Base-by-base conservation (phyloP, 2,113 vertebrate genomes). In the Heterocephalus glaber region DNA sequence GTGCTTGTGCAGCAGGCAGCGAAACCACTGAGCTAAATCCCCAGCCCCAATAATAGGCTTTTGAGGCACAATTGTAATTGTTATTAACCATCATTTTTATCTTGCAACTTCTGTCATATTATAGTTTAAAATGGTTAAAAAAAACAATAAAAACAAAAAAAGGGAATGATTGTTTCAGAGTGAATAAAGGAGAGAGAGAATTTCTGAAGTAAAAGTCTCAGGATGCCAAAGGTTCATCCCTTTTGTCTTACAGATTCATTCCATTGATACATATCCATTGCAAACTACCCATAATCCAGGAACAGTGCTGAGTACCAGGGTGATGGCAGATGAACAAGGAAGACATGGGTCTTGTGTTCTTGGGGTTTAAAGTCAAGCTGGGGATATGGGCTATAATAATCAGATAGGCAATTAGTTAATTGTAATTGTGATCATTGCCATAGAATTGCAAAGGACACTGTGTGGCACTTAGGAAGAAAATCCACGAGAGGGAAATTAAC, bases 71-170 rank as follows among this genome's bases (percentile, higher is more conserved):
- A 47, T 82, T 87, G 20, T 33, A 63, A 80, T 95, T 86, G 83
- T 84, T 65, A 94, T 76, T 87, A 68, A 92, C 92, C 6, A 52
- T 20, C 56, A 91, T 89, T 93, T 92, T 91, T 90, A 89, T 90
- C 83, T 86, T 91, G 8, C 35, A 83, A 93, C 16, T 60, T 82
- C 74, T 93, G 17, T 58, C 38, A 33, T 60, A 74, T 7, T 54
- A 56, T 8, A 74, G 70, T 87, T 91, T 20, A 86, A 94, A 47
- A 58, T 26, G 24, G 14, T 74, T 66, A n/a, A 74, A 84, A n/a
- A 92, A 76, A 88, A 49, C 0, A 47, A 68, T 77, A 72, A 74
- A 81, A 89, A 85, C 35, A 49, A 90, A 92, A 76, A 2, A 33
- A 17, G 56, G 16, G 26, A 74, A 1, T 22, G 47, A 72, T 17